phyloP scores from a whole-genome alignment of 2,797 vertebrate genomes.

The Squalus acanthias region DNA sequence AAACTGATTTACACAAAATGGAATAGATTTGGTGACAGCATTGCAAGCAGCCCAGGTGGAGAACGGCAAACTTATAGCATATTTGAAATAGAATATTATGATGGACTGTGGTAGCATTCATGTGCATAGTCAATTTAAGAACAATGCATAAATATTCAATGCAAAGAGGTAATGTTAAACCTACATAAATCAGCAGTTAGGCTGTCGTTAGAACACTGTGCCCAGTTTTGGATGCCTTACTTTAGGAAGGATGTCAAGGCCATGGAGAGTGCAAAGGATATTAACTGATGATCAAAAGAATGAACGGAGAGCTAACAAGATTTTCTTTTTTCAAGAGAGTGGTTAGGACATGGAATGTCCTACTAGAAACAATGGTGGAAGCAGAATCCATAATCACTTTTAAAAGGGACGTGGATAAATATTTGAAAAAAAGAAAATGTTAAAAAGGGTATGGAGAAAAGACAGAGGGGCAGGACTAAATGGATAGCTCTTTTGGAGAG shows the following conservation, averaged over 20 bases:
- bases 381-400: neutral
- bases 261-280: neutral
- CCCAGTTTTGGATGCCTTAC: neutral
- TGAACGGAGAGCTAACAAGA: neutral
- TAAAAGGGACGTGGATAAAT: neutral
- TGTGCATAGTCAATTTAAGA: neutral
- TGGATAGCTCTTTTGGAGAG: neutral
- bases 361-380: neutral
- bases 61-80: neutral
- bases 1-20: conserved; percentile 21
- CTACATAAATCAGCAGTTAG: neutral
- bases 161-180: neutral
- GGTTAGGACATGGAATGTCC: neutral
- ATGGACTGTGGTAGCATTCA: neutral
- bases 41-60: neutral
- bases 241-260: neutral
- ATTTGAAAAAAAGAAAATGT: neutral
- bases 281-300: neutral
- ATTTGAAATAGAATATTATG: neutral
- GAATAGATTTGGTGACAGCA: neutral
- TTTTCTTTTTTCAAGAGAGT: neutral
- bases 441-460: neutral
- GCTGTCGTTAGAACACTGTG: neutral
- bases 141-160: neutral
- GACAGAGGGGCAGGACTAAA: neutral